Percentiles rank a stretch among this genome's conserved stretches.
Conservation (phyloP, 2,113 vertebrate species). For the Terrapene triunguis region DNA sequence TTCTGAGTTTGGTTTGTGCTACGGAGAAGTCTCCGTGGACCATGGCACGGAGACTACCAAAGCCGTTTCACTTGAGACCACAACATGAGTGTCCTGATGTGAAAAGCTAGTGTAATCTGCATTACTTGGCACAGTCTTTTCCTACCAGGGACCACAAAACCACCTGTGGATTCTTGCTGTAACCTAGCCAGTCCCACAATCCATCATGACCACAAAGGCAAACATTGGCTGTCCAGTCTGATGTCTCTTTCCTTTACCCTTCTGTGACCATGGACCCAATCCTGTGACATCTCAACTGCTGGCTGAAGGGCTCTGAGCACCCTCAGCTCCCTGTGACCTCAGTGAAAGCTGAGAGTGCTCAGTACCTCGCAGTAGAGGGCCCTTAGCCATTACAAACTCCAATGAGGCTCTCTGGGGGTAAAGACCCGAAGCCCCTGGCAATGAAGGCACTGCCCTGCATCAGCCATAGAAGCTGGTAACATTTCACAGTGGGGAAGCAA, state of each 20-base stretch:
- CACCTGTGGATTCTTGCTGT: neutral
- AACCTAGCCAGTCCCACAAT: neutral
- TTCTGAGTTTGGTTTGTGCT: neutral
- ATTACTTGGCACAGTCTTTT: neutral
- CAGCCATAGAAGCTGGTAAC: neutral
- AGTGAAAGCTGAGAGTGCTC: neutral
- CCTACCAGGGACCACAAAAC: neutral
- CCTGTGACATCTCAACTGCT: too few relatives aligned
- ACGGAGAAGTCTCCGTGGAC: neutral
- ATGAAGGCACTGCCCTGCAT: neutral
- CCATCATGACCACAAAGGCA: neutral
- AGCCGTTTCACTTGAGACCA: neutral
- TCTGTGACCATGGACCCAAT: neutral
- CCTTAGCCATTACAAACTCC: neutral
- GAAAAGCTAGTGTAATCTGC: neutral
- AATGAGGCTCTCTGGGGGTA: neutral
- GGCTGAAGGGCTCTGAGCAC: neutral
- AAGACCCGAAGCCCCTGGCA: neutral
- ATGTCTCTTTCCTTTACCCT: neutral
- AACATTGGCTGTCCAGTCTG: neutral
- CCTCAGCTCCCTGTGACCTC: neutral
- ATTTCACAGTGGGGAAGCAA: neutral
- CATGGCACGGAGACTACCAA: neutral
- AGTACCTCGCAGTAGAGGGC: neutral
- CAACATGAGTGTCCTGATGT: neutral